Evolutionary conservation across 2,888 invertebrate genomes (phyloP).

Genomic region (Amiota minor): DNA sequence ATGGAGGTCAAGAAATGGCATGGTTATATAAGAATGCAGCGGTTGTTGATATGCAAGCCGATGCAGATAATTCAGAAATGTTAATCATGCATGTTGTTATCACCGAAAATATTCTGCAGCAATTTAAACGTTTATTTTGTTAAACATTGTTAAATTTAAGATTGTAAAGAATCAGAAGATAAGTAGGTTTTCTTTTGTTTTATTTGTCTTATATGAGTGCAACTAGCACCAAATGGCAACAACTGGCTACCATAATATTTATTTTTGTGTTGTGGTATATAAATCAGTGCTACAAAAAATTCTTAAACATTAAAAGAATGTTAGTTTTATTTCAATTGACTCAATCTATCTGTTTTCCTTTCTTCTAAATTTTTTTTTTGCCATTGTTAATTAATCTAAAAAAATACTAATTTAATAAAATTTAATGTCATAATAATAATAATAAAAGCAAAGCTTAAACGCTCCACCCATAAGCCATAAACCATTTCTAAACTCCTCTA

Average conservation of each 20-base stretch:
- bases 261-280: conserved; percentile 38
- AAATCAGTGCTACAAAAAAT: conserved; percentile 50
- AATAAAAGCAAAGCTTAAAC: too few species aligned
- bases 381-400: not conserved
- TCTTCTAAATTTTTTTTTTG: not conserved
- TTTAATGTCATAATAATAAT: not conserved
- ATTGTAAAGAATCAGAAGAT: not conserved
- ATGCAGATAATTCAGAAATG: conserved; percentile 75
- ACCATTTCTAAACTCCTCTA: not conserved
- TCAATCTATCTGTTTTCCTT: not conserved
- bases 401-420: not conserved
- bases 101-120: conserved; percentile 75
- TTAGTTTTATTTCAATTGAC: conserved; percentile 35
- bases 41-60: conserved; percentile 75
- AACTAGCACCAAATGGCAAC: conserved; percentile 19
- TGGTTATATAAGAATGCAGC: conserved; percentile 81
- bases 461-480: too few species aligned
- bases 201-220: conserved; percentile 13
- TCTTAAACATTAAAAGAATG: conserved; percentile 32
- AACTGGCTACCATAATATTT: conserved; percentile 34
- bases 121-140: conserved; percentile 75
- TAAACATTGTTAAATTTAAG: conserved; percentile 32
- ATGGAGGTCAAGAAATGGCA: conserved; percentile 76
- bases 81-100: conserved; percentile 77
- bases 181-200: not conserved